Base-by-base conservation (phyloP, 1,140 invertebrate genomes). In the Drosophila chauvacae region DNA sequence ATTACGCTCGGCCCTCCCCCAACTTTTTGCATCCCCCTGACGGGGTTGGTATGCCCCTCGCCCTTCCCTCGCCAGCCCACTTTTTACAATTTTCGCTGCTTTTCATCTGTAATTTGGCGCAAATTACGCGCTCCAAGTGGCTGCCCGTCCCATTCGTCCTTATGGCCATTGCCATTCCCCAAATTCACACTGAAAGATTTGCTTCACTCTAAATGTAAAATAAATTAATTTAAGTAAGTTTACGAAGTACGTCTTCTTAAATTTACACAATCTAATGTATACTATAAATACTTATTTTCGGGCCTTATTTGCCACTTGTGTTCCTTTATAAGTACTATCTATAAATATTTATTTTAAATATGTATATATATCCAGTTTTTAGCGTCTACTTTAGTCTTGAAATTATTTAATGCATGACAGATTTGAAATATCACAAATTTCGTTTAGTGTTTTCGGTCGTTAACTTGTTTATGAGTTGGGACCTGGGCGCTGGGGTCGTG, bases 101-200 rank as follows among this genome's bases (percentile, higher is more conserved):
- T 77, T 80, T 71, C 71, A 76, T 80, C 77, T 84, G 72, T 84
- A 84, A 84, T 77, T 84, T 77, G 53, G 80, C 77, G 77, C 76
- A 79, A 79, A 80, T 79, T 80, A 83, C 66, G 72, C 76, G 58
- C 66, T 73, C 62, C 70, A 71, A 79, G 71, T 79, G 76, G 57
- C 69, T 59, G 42, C 55, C 74, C 33, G 26, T 64, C 42, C 62
- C 16, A 26, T 37, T 51, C 45, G 20, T 39, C 55, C 56, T 14
- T 51, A 37, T 42, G 33, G 33, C 10, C 56, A 44, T 33, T 26
- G 18, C 33, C 20, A 7, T 47, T 55, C 53, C 37, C 39, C 53
- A 23, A 39, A 23, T n/a, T 2, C 9, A 28, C 66, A 66, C 66
- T 20, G 7, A 45, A 35, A 28, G 6, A 28, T 14, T 28, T 26